Conservation (phyloP, 1,140 invertebrate species). For the Drosophila tani region DNA sequence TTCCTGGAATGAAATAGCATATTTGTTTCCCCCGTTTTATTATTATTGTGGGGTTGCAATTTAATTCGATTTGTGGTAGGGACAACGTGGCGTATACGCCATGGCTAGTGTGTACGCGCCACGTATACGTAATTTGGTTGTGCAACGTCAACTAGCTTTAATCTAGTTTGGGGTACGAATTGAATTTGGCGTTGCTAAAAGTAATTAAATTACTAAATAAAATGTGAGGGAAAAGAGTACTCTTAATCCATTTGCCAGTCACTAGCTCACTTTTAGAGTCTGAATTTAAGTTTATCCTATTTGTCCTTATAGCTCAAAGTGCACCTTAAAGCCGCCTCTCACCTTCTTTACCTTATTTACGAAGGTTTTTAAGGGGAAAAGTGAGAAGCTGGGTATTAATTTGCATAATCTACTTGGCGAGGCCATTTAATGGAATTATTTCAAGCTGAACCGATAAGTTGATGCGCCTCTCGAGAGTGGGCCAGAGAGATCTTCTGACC, state of each 20-base stretch:
- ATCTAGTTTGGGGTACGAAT: constrained; percentile 19
- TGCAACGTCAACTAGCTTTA: constrained; percentile 10
- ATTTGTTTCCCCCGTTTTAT: constrained; percentile 16
- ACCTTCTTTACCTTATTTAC: not conserved
- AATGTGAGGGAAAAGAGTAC: not conserved
- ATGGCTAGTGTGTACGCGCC: constrained; percentile 21
- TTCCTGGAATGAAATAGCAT: constrained; percentile 59
- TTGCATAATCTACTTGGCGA: constrained; percentile 15
- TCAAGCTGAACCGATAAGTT: constrained; percentile 28
- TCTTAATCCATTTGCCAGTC: constrained; percentile 10
- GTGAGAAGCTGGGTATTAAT: constrained; percentile 15
- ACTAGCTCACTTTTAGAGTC: not conserved
- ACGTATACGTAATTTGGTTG: constrained; percentile 41
- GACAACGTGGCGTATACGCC: constrained; percentile 39
- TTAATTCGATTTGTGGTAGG: constrained; percentile 27
- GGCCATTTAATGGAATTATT: constrained; percentile 23
- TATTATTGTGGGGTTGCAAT: constrained; percentile 14
- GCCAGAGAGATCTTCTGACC: not conserved
- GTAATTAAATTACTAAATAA: constrained; percentile 25
- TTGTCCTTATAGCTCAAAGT: not conserved
- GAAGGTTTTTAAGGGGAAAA: not conserved
- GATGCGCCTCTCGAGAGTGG: not conserved
- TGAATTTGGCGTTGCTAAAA: constrained; percentile 18
- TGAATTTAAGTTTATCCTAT: not conserved
- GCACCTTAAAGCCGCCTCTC: not conserved